A percentile compares a stretch with the other conserved stretches of the same genome.
phyloP scores from a whole-genome alignment of 2,888 invertebrate species.

The Perdita meconis region DNA sequence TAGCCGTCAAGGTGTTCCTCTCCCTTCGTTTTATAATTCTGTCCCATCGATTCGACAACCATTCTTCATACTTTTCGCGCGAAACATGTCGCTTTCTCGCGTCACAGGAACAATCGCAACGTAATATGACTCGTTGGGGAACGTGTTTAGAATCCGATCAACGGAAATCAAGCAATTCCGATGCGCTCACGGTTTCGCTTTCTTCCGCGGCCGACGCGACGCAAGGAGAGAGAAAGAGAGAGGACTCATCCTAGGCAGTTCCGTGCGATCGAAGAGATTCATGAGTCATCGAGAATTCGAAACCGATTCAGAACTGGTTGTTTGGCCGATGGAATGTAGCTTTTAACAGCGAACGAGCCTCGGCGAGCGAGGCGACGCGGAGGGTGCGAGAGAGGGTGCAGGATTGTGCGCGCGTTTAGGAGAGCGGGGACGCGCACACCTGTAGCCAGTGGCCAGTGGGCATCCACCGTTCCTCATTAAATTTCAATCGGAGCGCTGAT shows the following conservation, averaged over 20 bases:
- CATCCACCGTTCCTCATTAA: constrained; percentile 69
- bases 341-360: constrained; percentile 73
- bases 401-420: constrained; percentile 42
- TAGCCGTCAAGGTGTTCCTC: too few species aligned
- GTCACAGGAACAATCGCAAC: too few species aligned
- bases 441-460: too few species aligned
- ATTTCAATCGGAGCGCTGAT: constrained; percentile 75
- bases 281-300: constrained; percentile 71
- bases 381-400: constrained; percentile 49
- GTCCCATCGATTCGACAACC: too few species aligned
- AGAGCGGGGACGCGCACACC: constrained; percentile 53
- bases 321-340: constrained; percentile 76
- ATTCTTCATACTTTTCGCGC: too few species aligned
- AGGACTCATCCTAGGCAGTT: constrained; percentile 17
- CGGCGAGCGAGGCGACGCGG: constrained; percentile 21
- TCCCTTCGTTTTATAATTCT: too few species aligned
- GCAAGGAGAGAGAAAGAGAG: too few species aligned
- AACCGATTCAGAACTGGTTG: constrained; percentile 79
- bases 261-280: constrained; percentile 56
- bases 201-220: constrained; percentile 31
- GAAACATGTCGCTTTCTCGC: too few species aligned
- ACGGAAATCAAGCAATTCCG: constrained; percentile 61
- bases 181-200: constrained; percentile 32
- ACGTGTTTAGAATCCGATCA: constrained; percentile 3
- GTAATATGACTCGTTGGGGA: not conserved